phyloP scores from a whole-genome alignment of 1,140 invertebrate genomes.

The Prorops nasuta region DNA sequence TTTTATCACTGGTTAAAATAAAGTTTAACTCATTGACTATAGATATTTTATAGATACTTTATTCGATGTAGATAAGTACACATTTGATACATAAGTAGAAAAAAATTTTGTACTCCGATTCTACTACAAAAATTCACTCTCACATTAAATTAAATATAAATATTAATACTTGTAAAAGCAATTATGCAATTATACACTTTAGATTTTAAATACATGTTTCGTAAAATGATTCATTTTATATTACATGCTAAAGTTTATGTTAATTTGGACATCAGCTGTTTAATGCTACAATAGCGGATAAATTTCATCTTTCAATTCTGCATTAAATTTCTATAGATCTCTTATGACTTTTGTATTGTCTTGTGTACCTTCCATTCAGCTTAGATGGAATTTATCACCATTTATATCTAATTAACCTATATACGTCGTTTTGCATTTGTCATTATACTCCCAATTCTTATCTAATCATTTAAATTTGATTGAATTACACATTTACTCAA shows the following conservation, averaged over 20 bases:
- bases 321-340: too few species aligned
- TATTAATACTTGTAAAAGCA: slow-evolving; percentile 11
- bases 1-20: slow-evolving; percentile 14
- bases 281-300: slow-evolving; percentile 20
- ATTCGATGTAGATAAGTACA: slow-evolving; percentile 22
- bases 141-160: slow-evolving; percentile 5
- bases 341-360: slow-evolving; percentile 35
- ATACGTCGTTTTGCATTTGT: not conserved
- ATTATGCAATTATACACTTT: slow-evolving; percentile 5
- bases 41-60: too few species aligned
- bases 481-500: not conserved
- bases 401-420: not conserved
- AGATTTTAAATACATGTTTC: slow-evolving; percentile 12
- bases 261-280: slow-evolving; percentile 9
- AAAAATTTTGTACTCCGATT: not conserved
- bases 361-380: slow-evolving; percentile 13
- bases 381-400: slow-evolving; percentile 3
- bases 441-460: not conserved
- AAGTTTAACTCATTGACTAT: too few species aligned
- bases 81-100: not conserved
- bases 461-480: not conserved
- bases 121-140: not conserved
- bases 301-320: slow-evolving; percentile 16
- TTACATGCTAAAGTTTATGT: slow-evolving; percentile 19
- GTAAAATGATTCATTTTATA: too few species aligned